Base-by-base conservation (phyloP, 2,888 invertebrate genomes). In the Ophonus ardosiacus region DNA sequence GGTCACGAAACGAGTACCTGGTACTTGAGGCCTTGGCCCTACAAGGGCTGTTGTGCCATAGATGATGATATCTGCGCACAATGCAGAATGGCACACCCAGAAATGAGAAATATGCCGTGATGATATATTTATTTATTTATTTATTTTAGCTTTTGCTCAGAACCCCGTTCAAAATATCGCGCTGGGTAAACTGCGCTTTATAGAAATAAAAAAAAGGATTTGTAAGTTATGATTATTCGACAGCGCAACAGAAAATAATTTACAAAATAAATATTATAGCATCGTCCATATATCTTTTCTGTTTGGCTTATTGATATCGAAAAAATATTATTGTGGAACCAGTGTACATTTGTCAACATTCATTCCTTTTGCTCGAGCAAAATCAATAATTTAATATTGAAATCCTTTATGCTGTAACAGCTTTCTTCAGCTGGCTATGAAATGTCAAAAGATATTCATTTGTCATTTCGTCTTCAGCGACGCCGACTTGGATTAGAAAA, bases 331-430 rank as follows among this genome's bases (percentile, higher is more conserved):
- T 81, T 21, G 81, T 68, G 68, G 18, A 68, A 56, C 68, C 51
- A 81, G 51, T 81, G 31, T 68, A 81, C 68, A 81, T 81, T 81
- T 81, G 81, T 81, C 56, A 68, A 81, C 68, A 68, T 81, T 65
- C 68, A 81, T 81, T 68, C 56, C 68, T 81, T 81, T 81, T 31
- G 24, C 57, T 51, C 68, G 51, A 56, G 21, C 13, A 81, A 81
- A 81, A 81, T 81, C 81, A 56, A 81, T 81, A 81, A 81, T 81
- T 81, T 81, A 81, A 81, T 81, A 81, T 81, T 68, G 81, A 81
- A 81, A 81, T 81, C 68, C 51, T 68, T 68, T 81, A 65, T 81
- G 21, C 31, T 18, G 56, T 56, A 68, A 81, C 81, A 81, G 81
- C 51, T 81, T 81, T 81, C 65, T 81, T 81, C 13, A n/a, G 68